Evolutionary conservation across 1,140 invertebrate species (phyloP), one percentile per base, ranked within the genome.

Genomic region (Musca domestica): DNA sequence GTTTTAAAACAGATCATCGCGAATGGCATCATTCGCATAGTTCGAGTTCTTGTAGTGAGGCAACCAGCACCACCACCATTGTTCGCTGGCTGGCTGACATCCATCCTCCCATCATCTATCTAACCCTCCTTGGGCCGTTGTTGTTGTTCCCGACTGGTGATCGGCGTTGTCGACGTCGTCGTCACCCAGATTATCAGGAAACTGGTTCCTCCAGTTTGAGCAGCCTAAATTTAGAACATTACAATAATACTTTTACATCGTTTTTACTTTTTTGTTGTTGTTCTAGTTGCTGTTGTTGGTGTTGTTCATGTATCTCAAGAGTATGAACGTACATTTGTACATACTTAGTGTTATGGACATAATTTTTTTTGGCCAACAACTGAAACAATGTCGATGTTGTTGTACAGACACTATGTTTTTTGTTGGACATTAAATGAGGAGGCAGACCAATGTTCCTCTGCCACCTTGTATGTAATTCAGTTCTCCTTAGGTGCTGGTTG

Each of bases 101-200:
- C n/a, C 34, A 41, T 41, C 34, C 34, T 41, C 34, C 34, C 34
- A 41, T n/a, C n/a, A n/a, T n/a, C n/a, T n/a, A n/a, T 41, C 4
- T 12, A 41, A 41, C 34, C 34, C 34, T 41, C 34, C 34, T 41
- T 41, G 4, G 34, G 34, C 10, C 34, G 3, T 30, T 30, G 34
- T 12, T 12, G 34, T 41, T 41, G n/a, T n/a, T n/a, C n/a, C n/a
- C n/a, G 34, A 41, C 34, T 41, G 34, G 34, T 41, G 34, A 41
- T 41, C 34, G 34, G 34, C 34, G 34, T 2, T 41, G 52, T 20
- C 17, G n/a, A n/a, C n/a, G 56, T 61, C 30, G 56, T 20, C 74
- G 76, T 78, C 76, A 78, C 76, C 76, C 76, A 78, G 76, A 78
- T 78, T 78, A 78, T 78, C 76, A 73, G 76, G 75, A 73, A 78